Percentiles rank a stretch among this genome's conserved stretches.
Evolutionary conservation across 2,797 vertebrate genomes (phyloP).

Genomic region (Octomys mimax): DNA sequence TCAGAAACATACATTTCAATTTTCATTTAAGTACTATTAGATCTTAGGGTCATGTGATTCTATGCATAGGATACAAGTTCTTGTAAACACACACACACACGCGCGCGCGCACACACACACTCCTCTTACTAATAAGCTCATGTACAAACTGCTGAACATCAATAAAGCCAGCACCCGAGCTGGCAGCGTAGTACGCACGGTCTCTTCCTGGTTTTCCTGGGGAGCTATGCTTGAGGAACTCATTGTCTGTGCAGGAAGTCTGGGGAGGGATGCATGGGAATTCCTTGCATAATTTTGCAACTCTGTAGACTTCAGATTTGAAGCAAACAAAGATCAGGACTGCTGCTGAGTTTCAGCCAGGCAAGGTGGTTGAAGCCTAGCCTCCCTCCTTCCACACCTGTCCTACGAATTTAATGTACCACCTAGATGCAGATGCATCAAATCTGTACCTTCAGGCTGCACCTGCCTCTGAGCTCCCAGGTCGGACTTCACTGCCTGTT

Average conservation of each 20-base stretch:
- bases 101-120: too few species aligned
- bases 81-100: neutral
- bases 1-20: neutral
- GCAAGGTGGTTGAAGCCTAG: neutral
- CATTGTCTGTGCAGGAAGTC: too few species aligned
- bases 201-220: neutral
- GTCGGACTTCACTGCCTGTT: neutral
- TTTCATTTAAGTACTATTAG: neutral
- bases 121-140: neutral
- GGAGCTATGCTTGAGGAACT: neutral
- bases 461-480: neutral
- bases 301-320: neutral
- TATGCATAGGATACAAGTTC: too few species aligned
- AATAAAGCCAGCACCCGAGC: too few species aligned
- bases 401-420: neutral
- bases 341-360: neutral
- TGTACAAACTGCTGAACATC: neutral
- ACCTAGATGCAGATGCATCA: neutral
- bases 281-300: neutral
- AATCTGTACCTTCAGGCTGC: neutral
- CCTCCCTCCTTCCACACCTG: neutral
- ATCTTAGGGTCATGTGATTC: neutral
- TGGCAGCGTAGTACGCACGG: too few species aligned
- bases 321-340: neutral
- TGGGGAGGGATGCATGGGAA: neutral